Base-by-base conservation (phyloP, 1,140 invertebrate species). In the Zaprionus lachaisei region DNA sequence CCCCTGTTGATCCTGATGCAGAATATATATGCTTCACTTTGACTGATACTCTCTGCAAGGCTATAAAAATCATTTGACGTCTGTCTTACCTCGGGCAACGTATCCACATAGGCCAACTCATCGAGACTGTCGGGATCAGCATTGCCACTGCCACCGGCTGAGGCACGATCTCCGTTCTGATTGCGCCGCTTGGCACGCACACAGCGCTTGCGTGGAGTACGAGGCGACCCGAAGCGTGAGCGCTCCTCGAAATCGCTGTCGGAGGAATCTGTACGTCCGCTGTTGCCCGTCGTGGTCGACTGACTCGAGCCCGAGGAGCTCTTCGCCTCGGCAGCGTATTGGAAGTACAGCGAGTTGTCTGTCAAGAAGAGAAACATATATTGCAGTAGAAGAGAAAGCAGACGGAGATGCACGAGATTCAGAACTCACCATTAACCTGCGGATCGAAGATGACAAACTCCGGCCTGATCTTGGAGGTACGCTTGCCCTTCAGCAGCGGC, bases 371-470 rank as follows among this genome's bases (percentile, higher is more conserved):
- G 17, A 22, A 34, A 44, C 11, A 14, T 9, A 22, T 54, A 11
- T 12, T 34, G 2, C 3, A 34, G 44, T 57, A 15, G 24, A 2
- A 41, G 1, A 4, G 24, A 3, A 24, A 38, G 14, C 20, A 17
- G 2, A 9, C 1, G 1, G 57, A 55, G 12, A 20, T 1, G 2
- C 5, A 31, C 5, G 15, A 3, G 2, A 24, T 2, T 5, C 5
- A 11, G 3, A 1, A 92, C 91, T 92, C 84, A 96, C 96, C 95
- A 93, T 95, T 95, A 12, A 94, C 95, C 93, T 98, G 97, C 1
- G 98, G 98, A 94, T 99, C 97, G 91, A 97, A 99, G 81, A 99
- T 99, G 34, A 99, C 97, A 93, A 99, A 99, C 93, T 99, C 99
- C 0, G 99, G 99, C 56, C 98, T 95, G 57, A 99, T 97, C 94